These are phyloP conservation scores for Ptycholaimellus sp. DNA, from an alignment of 2,888 invertebrate genomes.

Conservation along the genomic window DNA sequence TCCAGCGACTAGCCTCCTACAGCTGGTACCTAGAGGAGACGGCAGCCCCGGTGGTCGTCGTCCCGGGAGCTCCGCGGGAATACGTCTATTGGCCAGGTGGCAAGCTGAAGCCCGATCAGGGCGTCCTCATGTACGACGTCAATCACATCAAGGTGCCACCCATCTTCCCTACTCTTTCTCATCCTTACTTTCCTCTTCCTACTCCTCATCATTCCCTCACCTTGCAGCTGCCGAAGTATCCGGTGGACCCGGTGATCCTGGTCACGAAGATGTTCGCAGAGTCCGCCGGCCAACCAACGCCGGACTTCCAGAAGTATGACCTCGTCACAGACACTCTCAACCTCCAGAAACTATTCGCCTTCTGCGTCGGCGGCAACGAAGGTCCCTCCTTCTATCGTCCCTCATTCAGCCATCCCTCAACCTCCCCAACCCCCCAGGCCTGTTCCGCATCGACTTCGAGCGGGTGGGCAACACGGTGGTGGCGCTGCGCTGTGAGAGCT, in stretches of 20 bases:
- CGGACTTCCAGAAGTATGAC: conserved; percentile 22
- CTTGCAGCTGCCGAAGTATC: conserved; percentile 15
- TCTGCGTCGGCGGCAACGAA: too few relatives aligned
- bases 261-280: conserved; percentile 16
- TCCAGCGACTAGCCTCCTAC: conserved; percentile 21
- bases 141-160: conserved; percentile 13
- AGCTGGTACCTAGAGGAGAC: conserved; percentile 23
- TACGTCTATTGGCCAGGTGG: conserved; percentile 23
- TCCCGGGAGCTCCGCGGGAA: conserved; percentile 19
- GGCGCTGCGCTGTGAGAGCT: conserved; percentile 19
- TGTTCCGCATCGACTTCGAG: conserved; percentile 25
- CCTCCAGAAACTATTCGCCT: conserved; percentile 24
- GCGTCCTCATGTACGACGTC: conserved; percentile 23
- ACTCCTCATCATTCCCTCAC: conserved; percentile 7
- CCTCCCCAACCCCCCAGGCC: conserved; percentile 12
- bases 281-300: conserved; percentile 19
- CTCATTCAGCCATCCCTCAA: too few relatives aligned
- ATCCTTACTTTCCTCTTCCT: conserved; percentile 6
- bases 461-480: conserved; percentile 23
- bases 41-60: conserved; percentile 18
- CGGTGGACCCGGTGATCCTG: conserved; percentile 20
- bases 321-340: conserved; percentile 25
- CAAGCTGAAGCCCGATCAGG: conserved; percentile 18
- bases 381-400: too few relatives aligned
- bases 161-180: conserved; percentile 5